These are phyloP conservation scores for Heptranchias perlo DNA, from an alignment of 2,113 vertebrate species.

Conservation along the genomic window DNA sequence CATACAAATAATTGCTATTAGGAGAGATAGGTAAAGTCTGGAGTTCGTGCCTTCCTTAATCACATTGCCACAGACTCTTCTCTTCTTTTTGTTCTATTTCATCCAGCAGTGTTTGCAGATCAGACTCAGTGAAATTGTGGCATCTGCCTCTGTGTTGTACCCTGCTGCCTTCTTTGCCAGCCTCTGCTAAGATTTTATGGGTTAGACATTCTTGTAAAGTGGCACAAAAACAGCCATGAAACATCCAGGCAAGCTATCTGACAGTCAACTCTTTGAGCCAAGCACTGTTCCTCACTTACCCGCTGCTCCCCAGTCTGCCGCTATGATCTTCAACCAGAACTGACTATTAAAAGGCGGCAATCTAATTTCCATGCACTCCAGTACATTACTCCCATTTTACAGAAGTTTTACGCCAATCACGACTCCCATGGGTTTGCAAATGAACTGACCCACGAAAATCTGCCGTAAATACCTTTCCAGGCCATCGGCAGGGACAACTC, in stretches of 20 bases:
- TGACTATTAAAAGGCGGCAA: not conserved
- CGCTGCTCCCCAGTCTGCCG: not conserved
- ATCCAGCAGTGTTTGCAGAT: not conserved
- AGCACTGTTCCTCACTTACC: not conserved
- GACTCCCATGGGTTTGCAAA: not conserved
- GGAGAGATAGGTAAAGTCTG: not conserved
- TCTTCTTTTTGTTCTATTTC: not conserved
- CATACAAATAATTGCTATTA: not conserved
- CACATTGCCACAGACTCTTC: not conserved
- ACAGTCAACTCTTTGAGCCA: not conserved
- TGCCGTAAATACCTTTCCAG: not conserved
- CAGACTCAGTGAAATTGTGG: not conserved
- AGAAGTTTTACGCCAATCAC: not conserved
- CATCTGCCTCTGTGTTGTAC: not conserved
- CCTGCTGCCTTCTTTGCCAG: not conserved
- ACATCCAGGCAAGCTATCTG: not conserved
- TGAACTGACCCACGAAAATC: not conserved
- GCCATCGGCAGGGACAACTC: not conserved
- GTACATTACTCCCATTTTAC: not conserved
- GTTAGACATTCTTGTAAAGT: not conserved
- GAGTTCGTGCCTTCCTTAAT: not conserved
- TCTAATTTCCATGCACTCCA: not conserved
- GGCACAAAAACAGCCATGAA: not conserved
- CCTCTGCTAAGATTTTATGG: not conserved
- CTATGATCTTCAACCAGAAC: not conserved